phyloP scores from a whole-genome alignment of 2,113 vertebrate genomes.

The Anthoscopus minutus region DNA sequence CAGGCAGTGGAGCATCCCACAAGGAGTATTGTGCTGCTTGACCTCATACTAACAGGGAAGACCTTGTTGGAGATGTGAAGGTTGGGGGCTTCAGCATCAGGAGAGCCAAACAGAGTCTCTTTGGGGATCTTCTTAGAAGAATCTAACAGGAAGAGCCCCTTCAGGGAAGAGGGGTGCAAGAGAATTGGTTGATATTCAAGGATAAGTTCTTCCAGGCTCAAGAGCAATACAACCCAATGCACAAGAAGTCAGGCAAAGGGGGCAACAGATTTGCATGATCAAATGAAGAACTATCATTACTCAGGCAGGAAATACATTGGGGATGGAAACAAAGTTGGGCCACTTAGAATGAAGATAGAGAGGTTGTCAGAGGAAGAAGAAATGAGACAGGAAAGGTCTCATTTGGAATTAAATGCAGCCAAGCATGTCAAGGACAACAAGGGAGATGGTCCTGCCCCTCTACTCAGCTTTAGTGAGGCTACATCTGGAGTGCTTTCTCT shows the following conservation, averaged over 20 bases:
- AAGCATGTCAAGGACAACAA: not conserved
- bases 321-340: not conserved
- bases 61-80: not conserved
- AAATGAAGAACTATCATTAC: not conserved
- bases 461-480: not conserved
- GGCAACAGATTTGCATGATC: not conserved
- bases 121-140: not conserved
- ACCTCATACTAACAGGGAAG: not conserved
- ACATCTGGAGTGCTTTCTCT: not conserved
- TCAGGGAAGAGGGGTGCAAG: not conserved
- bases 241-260: not conserved
- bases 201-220: not conserved
- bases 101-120: not conserved
- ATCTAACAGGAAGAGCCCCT: not conserved
- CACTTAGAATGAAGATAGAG: not conserved
- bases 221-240: fast-evolving
- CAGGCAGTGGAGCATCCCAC: not conserved
- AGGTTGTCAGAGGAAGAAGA: not conserved
- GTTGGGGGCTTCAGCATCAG: not conserved
- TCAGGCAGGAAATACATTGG: not conserved
- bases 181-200: not conserved
- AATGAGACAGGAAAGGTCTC: not conserved
- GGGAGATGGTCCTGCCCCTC: not conserved
- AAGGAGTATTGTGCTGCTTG: not conserved
- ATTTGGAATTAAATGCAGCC: not conserved